These are phyloP conservation scores for Chondrilla cf. caribensis DNA, from an alignment of 37 sponge, comb jelly and placozoan species.

Conservation along the genomic window DNA sequence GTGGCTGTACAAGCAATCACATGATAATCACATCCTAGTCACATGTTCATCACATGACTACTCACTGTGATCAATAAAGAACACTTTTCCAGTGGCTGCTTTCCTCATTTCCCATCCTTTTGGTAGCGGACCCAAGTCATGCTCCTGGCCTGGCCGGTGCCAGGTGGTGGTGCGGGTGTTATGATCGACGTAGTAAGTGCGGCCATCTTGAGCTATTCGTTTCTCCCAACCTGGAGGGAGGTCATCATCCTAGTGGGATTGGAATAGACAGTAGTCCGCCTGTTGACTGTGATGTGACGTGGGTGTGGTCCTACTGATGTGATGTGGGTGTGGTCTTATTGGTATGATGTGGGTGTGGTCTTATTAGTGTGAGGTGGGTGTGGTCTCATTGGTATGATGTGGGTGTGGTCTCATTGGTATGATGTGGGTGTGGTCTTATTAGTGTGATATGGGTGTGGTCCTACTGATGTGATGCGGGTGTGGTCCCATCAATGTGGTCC, in stretches of 20 bases:
- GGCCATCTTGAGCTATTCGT: slow-evolving; percentile 18
- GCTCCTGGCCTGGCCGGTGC: slow-evolving; percentile 2
- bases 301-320: too few species aligned
- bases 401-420: too few species aligned
- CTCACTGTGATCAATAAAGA: slow-evolving; percentile 62
- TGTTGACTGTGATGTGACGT: too few species aligned
- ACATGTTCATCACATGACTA: background rate
- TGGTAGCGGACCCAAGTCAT: slow-evolving; percentile 29
- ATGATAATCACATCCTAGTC: background rate
- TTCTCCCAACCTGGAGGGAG: slow-evolving; percentile 39
- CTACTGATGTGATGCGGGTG: too few species aligned
- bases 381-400: too few species aligned
- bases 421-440: too few species aligned
- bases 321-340: too few species aligned
- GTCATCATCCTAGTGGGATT: slow-evolving; percentile 2
- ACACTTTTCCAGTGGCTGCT: slow-evolving; percentile 37
- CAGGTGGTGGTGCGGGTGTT: slow-evolving; percentile 34
- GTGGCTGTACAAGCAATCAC: background rate
- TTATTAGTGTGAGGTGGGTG: too few species aligned
- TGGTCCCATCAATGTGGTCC: too few species aligned
- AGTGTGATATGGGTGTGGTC: too few species aligned
- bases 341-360: too few species aligned
- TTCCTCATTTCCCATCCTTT: slow-evolving; percentile 87
- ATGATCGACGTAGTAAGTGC: slow-evolving; percentile 32
- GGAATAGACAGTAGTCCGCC: too few species aligned